Base-by-base conservation (phyloP, 23 tunicate species). In the Aplidium turbinatum region DNA sequence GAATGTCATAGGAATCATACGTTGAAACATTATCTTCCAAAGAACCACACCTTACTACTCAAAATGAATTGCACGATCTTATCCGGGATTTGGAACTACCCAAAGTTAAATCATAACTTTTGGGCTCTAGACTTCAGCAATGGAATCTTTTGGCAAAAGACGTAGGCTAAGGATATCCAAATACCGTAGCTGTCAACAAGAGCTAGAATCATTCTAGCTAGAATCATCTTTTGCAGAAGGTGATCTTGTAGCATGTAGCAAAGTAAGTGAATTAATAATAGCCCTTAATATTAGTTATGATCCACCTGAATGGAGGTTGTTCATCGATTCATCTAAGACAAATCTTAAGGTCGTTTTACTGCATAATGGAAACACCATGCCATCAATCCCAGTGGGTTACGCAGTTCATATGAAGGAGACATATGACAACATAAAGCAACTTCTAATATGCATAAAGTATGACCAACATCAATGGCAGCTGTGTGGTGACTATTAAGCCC, bases 291-390 rank as follows among this genome's bases (percentile, higher is more conserved):
- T 65, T 38, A 65, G 9, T 66, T 47, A 74, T 57, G 32, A 74
- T 74, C 68, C 79, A 55, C 31, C 67, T 34, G 51, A 51, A 74
- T 74, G 65, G 79, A 74, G 79, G 50, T 27, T 74, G 26, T 74
- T 74, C 68, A 74, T 74, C 0, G 79, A 74, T 32, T 74, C 79
- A 56, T 33, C 67, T 57, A 74, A 74, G 68, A 55, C 28, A 6
- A 70, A 58, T 47, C 56, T 74, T 56, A 55, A 55, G 51, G 79
- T 32, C 51, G 68, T 57, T 74, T 74, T 74, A 51, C 47, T 51
- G 79, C 79, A 74, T 35, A 74, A 74, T 57, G 79, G 66, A 74
- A 70, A 70, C 26, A 74, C 30, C 79, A n/a, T 55, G 26, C 79
- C 79, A 74, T 74, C 79, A 38, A 74, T 51, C 52, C 68, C 79